Base-by-base conservation (phyloP, 2,888 invertebrate genomes). In the Eulithis testata region DNA sequence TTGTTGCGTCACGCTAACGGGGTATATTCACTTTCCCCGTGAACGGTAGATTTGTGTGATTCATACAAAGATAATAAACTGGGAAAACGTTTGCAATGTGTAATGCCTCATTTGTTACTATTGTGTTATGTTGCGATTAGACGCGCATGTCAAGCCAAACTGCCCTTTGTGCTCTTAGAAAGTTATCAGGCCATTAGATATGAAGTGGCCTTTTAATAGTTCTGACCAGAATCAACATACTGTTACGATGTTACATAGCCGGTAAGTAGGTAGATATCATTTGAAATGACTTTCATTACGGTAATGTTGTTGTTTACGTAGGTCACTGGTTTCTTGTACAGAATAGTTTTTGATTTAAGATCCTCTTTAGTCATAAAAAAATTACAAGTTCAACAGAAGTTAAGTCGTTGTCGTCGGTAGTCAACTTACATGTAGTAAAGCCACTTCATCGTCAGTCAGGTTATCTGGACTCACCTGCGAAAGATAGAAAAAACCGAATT, bases 1-100 rank as follows among this genome's bases (percentile, higher is more conserved):
- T 89, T 88, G 90, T 91, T 91, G 86, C 90, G 86, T 91, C 91
- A 90, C 82, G 77, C 83, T 83, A 77, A 83, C 84, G 82, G 84
- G 83, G 81, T 85, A 70, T 68, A 72, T 73, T 60, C 81, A 86
- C 92, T 92, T 92, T 93, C 92, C 88, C 89, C 83, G 81, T 86
- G 84, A 88, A 84, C 86, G 82, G 82, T 84, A 80, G 60, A 60
- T 66, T 76, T 78, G 80, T 82, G 79, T 88, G 88, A 88, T 81
- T 88, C 87, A 88, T 12, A 75, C 71, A 71, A 65, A 80, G 74
- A 81, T 81, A 78, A 73, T 75, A 81, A 82, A 82, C 72, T 80
- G 83, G 82, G 82, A 85, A 85, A 82, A 75, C 74, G 73, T 79
- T 81, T 80, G 80, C 81, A 84, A 77, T 82, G 84, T 83, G 77